A percentile compares a stretch with the other conserved stretches of the same genome.
These are phyloP conservation scores for Sciurus vulgaris DNA, from an alignment of 2,797 vertebrate genomes.

Conservation along the genomic window DNA sequence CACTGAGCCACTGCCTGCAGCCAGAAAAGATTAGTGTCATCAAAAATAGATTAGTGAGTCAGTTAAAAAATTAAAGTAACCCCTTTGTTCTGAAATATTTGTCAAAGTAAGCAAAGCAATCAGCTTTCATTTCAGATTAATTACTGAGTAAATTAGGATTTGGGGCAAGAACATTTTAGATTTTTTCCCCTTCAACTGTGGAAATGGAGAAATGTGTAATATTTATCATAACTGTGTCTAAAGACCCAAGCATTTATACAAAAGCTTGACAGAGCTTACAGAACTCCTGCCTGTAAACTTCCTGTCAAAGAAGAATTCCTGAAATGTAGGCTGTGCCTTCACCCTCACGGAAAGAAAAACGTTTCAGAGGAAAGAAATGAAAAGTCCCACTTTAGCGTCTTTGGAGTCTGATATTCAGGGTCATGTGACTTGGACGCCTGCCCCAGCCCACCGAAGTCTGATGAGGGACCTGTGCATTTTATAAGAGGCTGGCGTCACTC, in stretches of 20 bases:
- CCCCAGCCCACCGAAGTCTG: not conserved
- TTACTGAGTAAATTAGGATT: conserved; percentile 81
- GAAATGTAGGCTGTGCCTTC: conserved; percentile 37
- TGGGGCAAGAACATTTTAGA: conserved; percentile 60
- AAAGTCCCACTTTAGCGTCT: not conserved
- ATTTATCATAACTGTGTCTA: conserved; percentile 68
- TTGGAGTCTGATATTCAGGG: conserved; percentile 42
- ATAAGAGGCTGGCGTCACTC: not conserved
- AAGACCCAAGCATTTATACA: conserved; percentile 44
- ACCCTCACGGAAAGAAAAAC: not conserved
- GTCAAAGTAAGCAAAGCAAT: conserved; percentile 83
- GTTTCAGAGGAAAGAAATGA: conserved; percentile 51
- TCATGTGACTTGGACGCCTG: not conserved
- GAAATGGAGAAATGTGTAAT: conserved; percentile 58
- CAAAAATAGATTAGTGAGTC: conserved; percentile 83
- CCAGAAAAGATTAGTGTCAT: conserved; percentile 84
- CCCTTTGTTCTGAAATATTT: conserved; percentile 83
- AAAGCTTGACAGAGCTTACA: conserved; percentile 18
- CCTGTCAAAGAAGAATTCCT: conserved; percentile 63
- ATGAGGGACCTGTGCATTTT: not conserved
- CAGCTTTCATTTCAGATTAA: conserved; percentile 84
- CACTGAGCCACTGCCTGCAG: conserved; percentile 77
- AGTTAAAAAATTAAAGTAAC: conserved; percentile 80
- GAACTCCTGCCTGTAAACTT: conserved; percentile 61
- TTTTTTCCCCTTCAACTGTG: conserved; percentile 35